Evolutionary conservation across 2,888 invertebrate genomes (phyloP), one percentile per base, ranked within the genome.

Genomic region (Polyommatus icarus): DNA sequence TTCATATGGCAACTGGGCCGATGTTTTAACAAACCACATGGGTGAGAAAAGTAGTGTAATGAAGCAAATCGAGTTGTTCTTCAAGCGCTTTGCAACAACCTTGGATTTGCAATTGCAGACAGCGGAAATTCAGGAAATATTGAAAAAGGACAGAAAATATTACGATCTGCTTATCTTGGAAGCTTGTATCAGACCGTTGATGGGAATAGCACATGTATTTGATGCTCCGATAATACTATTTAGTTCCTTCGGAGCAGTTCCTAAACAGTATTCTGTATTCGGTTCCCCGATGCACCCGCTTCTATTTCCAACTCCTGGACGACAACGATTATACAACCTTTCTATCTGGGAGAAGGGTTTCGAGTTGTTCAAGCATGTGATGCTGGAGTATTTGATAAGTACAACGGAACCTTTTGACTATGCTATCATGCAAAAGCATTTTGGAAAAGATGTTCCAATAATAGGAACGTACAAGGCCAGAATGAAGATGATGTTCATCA

Each of bases 401-500:
- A 40, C 76, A 20, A 76, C 79, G 67, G 80, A 82, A 50, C 78
- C 77, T 1, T 54, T 73, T 1, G 82, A 84, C 32, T 80, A 83
- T 77, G 76, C 76, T 24, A 61, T 83, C 12, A 12, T 87, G 2
- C 82, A 76, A 50, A 81, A 80, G 78, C 36, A 82, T 50, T 84
- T 87, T 78, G 89, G 88, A 0, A 46, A 81, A 6, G 81, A 85
- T 36, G 46, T 83, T 0, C 85, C 88, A 0, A 3, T 77, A 7
- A 20, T 85, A 5, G 73, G 20, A 3, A 85, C 86, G 61, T 79
- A 88, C 3, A 78, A 78, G 36, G 80, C 84, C 32, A 87, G 85
- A 76, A 83, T 90, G 18, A 88, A 89, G 75, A 84, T 94, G 86
- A 76, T 93, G 32, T 88, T 94, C 78, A 76, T 92, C 3, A 94